Evolutionary conservation across 2,888 invertebrate genomes (phyloP).

Genomic region (Andrena marginata): DNA sequence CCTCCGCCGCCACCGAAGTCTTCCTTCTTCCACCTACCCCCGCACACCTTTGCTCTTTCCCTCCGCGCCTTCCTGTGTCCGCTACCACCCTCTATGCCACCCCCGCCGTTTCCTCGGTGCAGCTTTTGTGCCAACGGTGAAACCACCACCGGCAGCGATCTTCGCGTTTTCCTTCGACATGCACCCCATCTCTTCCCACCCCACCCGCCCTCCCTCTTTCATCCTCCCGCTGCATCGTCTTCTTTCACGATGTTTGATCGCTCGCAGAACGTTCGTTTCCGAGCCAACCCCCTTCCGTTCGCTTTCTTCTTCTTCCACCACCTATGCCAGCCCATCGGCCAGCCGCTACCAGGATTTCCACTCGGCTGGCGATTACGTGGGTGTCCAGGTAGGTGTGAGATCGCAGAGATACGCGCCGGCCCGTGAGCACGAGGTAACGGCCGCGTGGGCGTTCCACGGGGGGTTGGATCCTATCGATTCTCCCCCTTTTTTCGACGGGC

Average conservation of each 20-base stretch:
- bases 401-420: constrained; percentile 54
- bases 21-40: constrained; percentile 10
- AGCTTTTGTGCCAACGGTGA: constrained; percentile 39
- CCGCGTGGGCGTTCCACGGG: constrained; percentile 49
- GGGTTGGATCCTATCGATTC: constrained; percentile 63
- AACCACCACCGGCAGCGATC: constrained; percentile 41
- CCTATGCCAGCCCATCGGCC: constrained; percentile 4
- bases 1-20: too few species aligned
- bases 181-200: not conserved
- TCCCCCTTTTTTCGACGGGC: constrained; percentile 66
- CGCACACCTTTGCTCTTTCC: constrained; percentile 31
- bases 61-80: constrained; percentile 15
- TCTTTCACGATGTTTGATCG: constrained; percentile 1
- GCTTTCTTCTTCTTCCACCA: constrained; percentile 8
- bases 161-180: constrained; percentile 21
- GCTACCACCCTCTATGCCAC: not conserved
- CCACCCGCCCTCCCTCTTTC: not conserved
- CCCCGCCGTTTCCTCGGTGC: constrained; percentile 1
- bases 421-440: constrained; percentile 51
- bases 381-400: constrained; percentile 64
- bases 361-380: constrained; percentile 77
- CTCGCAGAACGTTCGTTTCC: constrained; percentile 3
- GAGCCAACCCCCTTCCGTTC: constrained; percentile 15
- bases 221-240: not conserved
- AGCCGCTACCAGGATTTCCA: constrained; percentile 83